Conservation (phyloP, 2,113 vertebrate genomes). For the Amblyopsis rosae region DNA sequence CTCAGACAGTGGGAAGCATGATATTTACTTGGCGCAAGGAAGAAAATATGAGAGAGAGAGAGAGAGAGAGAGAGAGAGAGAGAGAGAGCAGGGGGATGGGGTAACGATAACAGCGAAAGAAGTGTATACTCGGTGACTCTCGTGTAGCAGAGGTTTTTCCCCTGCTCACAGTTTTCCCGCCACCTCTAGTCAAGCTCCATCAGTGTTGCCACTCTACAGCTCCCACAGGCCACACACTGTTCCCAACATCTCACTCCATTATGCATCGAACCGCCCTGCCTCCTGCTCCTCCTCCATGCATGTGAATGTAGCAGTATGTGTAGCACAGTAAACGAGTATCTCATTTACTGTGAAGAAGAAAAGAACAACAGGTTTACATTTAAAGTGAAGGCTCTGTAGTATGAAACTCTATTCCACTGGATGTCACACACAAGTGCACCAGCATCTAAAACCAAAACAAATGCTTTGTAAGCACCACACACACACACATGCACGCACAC, state of each 20-base stretch:
- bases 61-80: not conserved
- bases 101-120: not conserved
- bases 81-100: not conserved
- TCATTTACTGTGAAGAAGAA: too few relatives aligned
- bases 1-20: not conserved
- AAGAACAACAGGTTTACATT: too few relatives aligned
- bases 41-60: not conserved
- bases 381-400: too few relatives aligned
- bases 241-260: constrained; percentile 37
- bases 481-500: too few relatives aligned
- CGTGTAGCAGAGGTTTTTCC: constrained; percentile 17
- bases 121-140: constrained; percentile 17
- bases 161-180: constrained; percentile 58
- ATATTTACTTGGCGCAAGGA: not conserved
- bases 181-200: constrained; percentile 63
- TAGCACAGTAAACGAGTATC: too few relatives aligned
- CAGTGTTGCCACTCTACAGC: constrained; percentile 35
- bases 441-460: too few relatives aligned
- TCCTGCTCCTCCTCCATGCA: constrained; percentile 20
- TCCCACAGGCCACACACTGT: constrained; percentile 24
- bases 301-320: not conserved
- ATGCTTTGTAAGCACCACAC: too few relatives aligned
- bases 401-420: too few relatives aligned
- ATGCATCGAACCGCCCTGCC: not conserved
- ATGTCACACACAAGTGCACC: too few relatives aligned